phyloP scores from a whole-genome alignment of 2,113 vertebrate species.

The Pholis gunnellus region DNA sequence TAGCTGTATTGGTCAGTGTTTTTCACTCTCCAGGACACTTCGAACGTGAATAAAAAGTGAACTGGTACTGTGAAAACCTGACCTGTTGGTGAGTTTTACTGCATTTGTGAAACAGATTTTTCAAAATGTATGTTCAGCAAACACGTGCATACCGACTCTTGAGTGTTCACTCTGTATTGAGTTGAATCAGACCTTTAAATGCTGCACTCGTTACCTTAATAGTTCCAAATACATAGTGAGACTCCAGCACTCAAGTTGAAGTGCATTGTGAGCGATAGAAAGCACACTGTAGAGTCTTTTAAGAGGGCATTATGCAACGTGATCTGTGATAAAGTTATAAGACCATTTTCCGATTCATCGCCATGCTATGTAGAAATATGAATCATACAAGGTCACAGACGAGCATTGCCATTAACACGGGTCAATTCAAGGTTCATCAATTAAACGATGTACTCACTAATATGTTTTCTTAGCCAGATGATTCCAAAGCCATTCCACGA shows the following conservation, averaged over 20 bases:
- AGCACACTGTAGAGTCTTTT: slow-evolving; percentile 1
- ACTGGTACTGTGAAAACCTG: neutral
- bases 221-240: slow-evolving; percentile 18
- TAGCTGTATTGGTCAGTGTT: neutral
- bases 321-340: too few species aligned
- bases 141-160: neutral
- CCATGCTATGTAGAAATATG: neutral
- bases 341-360: neutral
- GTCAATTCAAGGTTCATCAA: slow-evolving; percentile 11
- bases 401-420: neutral
- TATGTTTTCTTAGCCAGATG: slow-evolving; percentile 21
- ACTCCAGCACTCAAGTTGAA: slow-evolving; percentile 28
- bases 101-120: too few species aligned
- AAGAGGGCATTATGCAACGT: neutral
- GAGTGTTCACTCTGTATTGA: slow-evolving; percentile 13
- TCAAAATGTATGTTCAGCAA: neutral
- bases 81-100: neutral
- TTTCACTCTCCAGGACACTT: neutral
- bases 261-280: slow-evolving; percentile 1
- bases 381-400: neutral
- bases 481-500: slow-evolving; percentile 39
- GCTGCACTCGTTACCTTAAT: slow-evolving; percentile 9
- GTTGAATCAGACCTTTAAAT: slow-evolving; percentile 27
- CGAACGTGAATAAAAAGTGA: neutral
- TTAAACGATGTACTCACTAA: slow-evolving; percentile 21